Evolutionary conservation across 2,797 vertebrate genomes (phyloP).

Genomic region (Enteromius unitaeniatus): DNA sequence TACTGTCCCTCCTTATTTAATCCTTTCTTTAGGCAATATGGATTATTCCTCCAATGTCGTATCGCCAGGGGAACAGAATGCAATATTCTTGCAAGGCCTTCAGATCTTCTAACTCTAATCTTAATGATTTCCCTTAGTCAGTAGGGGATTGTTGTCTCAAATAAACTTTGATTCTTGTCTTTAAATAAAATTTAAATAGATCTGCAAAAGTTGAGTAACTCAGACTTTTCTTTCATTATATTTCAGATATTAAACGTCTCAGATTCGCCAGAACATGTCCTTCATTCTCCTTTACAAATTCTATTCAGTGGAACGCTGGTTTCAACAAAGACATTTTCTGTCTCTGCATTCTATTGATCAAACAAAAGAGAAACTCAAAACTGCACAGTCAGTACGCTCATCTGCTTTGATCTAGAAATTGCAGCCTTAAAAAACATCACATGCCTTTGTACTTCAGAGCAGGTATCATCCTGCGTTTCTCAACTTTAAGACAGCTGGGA

Average conservation of each 20-base stretch:
- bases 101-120: conserved; percentile 35
- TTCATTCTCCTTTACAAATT: conserved; percentile 4
- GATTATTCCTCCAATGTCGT: conserved; percentile 1
- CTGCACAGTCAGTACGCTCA: background rate
- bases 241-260: conserved; percentile 19
- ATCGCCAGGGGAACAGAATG: conserved; percentile 6
- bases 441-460: conserved; percentile 27
- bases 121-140: conserved; percentile 13
- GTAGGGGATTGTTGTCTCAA: conserved; percentile 1
- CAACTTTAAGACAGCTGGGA: conserved; percentile 47
- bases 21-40: conserved; percentile 11
- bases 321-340: background rate
- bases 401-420: conserved; percentile 51
- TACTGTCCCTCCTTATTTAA: conserved; percentile 20
- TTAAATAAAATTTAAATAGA: conserved; percentile 44
- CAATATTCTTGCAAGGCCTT: conserved; percentile 28
- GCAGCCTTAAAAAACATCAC: conserved; percentile 22
- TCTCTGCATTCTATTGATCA: conserved; percentile 29
- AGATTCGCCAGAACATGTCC: background rate
- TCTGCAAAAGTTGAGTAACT: conserved; percentile 6
- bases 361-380: conserved; percentile 38
- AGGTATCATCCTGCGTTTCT: conserved; percentile 25
- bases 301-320: background rate
- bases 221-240: background rate
- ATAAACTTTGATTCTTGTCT: conserved; percentile 21